Percentiles rank a stretch among this genome's conserved stretches.
These are phyloP conservation scores for Hydra vulgaris DNA, from an alignment of 30 jellyfish, hydroid and myxozoan genomes.

Conservation along the genomic window DNA sequence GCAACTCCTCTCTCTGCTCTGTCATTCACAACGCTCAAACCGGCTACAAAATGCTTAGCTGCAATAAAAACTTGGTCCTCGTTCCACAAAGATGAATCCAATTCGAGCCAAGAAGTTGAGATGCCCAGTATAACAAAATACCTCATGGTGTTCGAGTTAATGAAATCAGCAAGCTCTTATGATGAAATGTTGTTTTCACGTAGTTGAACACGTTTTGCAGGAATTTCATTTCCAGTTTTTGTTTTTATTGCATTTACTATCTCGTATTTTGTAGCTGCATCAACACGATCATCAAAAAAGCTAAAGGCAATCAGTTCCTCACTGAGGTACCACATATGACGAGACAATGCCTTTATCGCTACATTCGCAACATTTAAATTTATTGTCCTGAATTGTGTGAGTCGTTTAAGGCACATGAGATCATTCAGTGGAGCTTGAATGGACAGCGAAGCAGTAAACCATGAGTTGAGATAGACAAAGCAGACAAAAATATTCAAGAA, in stretches of 20 bases:
- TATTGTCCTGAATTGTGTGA: background rate
- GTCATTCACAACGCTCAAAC: too few species aligned
- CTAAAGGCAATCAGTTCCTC: conserved; percentile 4
- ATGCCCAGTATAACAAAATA: background rate
- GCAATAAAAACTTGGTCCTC: background rate
- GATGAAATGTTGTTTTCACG: background rate
- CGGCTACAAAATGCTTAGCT: background rate
- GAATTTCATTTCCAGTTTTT: background rate
- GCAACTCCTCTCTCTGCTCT: too few species aligned
- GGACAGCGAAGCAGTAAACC: background rate
- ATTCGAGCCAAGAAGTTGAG: background rate
- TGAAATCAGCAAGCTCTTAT: background rate
- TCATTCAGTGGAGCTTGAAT: background rate
- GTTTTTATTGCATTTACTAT: background rate
- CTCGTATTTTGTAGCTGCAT: conserved; percentile 1
- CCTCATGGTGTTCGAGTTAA: background rate
- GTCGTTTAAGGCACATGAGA: background rate
- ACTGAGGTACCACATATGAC: conserved; percentile 13
- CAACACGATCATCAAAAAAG: background rate
- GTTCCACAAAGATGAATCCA: background rate
- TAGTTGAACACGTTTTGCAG: background rate
- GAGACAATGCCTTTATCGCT: background rate
- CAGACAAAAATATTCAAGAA: background rate
- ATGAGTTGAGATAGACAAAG: background rate
- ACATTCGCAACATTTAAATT: background rate